Percentiles rank a stretch among this genome's conserved stretches.
Conservation (phyloP, 2,888 invertebrate species). For the Cerceris rybyensis region DNA sequence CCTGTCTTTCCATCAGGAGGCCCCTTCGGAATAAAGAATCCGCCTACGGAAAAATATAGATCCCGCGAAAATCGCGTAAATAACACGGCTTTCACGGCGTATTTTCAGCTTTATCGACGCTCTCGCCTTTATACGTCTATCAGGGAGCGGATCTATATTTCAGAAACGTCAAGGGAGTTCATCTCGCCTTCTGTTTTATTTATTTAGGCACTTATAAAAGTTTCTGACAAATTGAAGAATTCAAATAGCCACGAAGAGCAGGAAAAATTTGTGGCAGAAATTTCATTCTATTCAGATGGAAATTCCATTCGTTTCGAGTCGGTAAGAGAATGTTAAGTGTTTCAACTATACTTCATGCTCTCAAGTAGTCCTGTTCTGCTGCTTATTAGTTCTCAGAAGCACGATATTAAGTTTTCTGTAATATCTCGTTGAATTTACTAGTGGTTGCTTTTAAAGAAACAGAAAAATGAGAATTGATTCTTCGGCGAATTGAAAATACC, state of each 20-base stretch:
- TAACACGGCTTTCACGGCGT: constrained; percentile 3
- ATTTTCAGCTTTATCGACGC: constrained; percentile 3
- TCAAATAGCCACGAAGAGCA: neutral
- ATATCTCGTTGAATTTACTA: no score
- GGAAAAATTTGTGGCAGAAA: no score
- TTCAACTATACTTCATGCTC: no score
- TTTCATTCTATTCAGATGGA: no score
- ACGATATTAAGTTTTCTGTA: no score
- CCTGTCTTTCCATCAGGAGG: constrained; percentile 8
- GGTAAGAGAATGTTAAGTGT: no score
- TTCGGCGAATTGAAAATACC: no score
- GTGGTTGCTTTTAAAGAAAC: no score
- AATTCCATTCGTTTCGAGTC: no score
- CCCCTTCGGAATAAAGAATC: constrained; percentile 22
- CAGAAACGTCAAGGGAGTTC: neutral
- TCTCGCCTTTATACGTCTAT: neutral
- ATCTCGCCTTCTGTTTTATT: constrained; percentile 1
- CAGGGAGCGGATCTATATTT: neutral
- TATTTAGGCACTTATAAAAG: neutral
- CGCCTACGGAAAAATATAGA: constrained; percentile 15
- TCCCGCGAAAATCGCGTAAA: constrained; percentile 22
- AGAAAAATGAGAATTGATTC: no score
- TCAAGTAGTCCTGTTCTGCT: no score
- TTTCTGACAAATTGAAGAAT: neutral
- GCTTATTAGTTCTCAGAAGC: no score